phyloP scores from a whole-genome alignment of 2,888 invertebrate genomes.

The Dermolepida albohirtum region DNA sequence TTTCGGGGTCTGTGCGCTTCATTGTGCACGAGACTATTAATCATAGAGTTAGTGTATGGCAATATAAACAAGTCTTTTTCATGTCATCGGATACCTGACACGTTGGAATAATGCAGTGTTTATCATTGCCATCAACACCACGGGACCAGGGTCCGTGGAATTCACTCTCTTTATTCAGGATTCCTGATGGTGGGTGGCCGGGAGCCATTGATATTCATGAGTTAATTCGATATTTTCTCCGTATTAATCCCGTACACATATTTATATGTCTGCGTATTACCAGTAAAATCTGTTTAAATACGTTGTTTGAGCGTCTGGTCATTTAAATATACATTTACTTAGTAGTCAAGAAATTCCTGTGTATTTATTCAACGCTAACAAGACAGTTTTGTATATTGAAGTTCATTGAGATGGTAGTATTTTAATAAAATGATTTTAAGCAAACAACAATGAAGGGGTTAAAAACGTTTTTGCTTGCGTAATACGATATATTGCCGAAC shows the following conservation, averaged over 20 bases:
- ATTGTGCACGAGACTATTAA: constrained; percentile 63
- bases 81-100: constrained; percentile 68
- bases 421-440: too few species aligned
- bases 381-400: too few species aligned
- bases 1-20: constrained; percentile 46
- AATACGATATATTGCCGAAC: too few species aligned
- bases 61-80: constrained; percentile 69
- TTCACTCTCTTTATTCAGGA: constrained; percentile 47
- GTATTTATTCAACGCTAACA: too few species aligned
- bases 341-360: too few species aligned
- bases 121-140: constrained; percentile 67
- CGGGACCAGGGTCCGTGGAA: constrained; percentile 57
- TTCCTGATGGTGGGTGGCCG: constrained; percentile 59
- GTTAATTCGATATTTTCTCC: constrained; percentile 41
- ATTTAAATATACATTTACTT: too few species aligned
- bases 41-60: constrained; percentile 63
- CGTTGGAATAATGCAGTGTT: constrained; percentile 65
- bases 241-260: constrained; percentile 34
- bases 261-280: too few species aligned
- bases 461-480: too few species aligned
- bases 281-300: too few species aligned
- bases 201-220: constrained; percentile 45
- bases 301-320: too few species aligned
- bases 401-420: too few species aligned
- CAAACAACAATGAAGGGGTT: too few species aligned